Evolutionary conservation across 2,113 vertebrate species (phyloP).

Genomic region (Strix aluco): DNA sequence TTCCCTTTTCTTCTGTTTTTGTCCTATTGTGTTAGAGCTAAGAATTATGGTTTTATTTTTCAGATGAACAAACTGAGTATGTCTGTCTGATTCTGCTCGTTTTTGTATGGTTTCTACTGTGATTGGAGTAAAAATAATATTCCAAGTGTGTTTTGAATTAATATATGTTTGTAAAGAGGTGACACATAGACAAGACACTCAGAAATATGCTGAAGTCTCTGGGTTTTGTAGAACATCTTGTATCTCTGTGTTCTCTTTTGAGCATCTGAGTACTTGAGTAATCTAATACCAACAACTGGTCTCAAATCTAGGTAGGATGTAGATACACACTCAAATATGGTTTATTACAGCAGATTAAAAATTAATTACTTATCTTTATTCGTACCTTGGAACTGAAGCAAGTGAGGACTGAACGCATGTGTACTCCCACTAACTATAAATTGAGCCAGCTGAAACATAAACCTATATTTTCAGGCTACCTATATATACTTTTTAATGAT

Average conservation of each 20-base stretch:
- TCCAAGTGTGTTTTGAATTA: background rate
- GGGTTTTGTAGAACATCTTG: background rate
- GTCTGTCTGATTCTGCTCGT: background rate
- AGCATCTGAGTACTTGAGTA: background rate
- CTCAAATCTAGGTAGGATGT: background rate
- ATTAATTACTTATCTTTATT: background rate
- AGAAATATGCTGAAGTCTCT: background rate
- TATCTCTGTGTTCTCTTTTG: background rate
- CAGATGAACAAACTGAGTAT: background rate
- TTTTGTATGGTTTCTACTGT: background rate
- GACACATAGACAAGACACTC: background rate
- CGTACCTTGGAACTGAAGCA: background rate
- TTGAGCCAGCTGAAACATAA: background rate
- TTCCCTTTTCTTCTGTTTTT: background rate
- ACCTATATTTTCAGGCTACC: fast-evolving
- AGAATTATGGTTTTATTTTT: background rate
- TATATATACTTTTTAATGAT: background rate
- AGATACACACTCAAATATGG: background rate
- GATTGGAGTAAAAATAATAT: background rate
- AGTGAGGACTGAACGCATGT: background rate
- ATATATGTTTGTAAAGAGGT: background rate
- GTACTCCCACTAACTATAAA: background rate
- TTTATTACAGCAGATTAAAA: background rate
- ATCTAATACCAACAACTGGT: background rate
- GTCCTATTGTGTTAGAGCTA: background rate